phyloP scores from a whole-genome alignment of 2,797 vertebrate genomes.

The Acipenser oxyrinchus region DNA sequence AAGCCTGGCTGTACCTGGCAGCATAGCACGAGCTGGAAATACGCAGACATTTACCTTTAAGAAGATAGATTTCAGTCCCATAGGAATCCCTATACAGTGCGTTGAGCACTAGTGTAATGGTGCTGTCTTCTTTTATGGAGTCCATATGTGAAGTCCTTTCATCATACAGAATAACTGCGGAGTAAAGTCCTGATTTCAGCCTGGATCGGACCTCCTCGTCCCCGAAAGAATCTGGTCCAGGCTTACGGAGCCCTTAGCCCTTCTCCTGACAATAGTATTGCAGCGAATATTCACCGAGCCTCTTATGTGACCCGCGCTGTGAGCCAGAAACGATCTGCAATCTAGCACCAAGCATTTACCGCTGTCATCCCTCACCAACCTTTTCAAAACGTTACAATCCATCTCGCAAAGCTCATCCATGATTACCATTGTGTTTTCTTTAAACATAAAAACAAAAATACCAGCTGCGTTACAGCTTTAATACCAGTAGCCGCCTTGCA shows the following conservation, averaged over 20 bases:
- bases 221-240: slow-evolving; percentile 63
- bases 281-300: slow-evolving; percentile 65
- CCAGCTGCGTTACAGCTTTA: slow-evolving; percentile 1
- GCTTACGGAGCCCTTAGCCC: slow-evolving; percentile 63
- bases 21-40: no score
- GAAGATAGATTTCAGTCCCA: slow-evolving; percentile 49
- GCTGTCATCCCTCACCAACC: slow-evolving; percentile 58
- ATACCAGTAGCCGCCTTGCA: slow-evolving; percentile 15
- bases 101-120: slow-evolving; percentile 52
- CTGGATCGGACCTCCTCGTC: slow-evolving; percentile 58
- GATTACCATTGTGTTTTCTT: slow-evolving; percentile 47
- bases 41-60: slow-evolving; percentile 53
- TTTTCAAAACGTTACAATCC: slow-evolving; percentile 73
- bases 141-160: slow-evolving; percentile 57
- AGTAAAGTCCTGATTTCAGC: slow-evolving; percentile 60
- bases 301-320: slow-evolving; percentile 63
- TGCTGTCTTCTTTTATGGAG: slow-evolving; percentile 59
- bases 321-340: slow-evolving; percentile 70
- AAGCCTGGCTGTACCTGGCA: background rate
- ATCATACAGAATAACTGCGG: slow-evolving; percentile 65
- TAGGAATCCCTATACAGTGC: slow-evolving; percentile 52
- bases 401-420: slow-evolving; percentile 76
- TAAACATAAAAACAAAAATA: background rate
- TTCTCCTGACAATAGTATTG: slow-evolving; percentile 65
- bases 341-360: slow-evolving; percentile 62